Conservation (phyloP, 2,888 invertebrate species). For the Byasa hedistus region DNA sequence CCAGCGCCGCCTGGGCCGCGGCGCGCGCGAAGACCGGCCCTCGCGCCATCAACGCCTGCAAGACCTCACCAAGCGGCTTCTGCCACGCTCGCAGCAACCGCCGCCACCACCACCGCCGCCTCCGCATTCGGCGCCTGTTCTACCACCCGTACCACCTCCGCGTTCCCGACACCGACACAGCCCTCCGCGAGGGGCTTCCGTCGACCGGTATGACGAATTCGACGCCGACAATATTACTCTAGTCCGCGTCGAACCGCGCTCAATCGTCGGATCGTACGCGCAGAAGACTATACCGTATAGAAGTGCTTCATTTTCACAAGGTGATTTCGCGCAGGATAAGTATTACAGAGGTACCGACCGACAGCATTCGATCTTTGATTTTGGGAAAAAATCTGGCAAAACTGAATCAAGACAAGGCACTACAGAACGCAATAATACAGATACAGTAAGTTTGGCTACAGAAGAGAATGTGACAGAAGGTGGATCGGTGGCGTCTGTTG, state of each 20-base stretch:
- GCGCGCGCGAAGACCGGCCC: conserved; percentile 74
- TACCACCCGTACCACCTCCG: conserved; percentile 79
- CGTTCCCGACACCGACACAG: conserved; percentile 76
- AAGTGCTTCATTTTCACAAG: conserved; percentile 93
- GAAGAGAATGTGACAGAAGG: conserved; percentile 67
- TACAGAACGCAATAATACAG: conserved; percentile 35
- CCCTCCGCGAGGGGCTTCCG: conserved; percentile 69
- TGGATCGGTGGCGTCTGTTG: conserved; percentile 79
- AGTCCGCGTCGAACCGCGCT: conserved; percentile 80
- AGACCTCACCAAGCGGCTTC: conserved; percentile 89
- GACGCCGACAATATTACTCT: conserved; percentile 75
- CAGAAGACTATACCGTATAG: conserved; percentile 87
- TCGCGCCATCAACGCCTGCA: conserved; percentile 85
- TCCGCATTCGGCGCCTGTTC: conserved; percentile 76
- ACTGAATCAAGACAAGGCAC: conserved; percentile 44
- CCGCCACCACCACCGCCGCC: conserved; percentile 66
- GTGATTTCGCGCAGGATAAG: conserved; percentile 85
- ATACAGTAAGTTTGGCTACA: conserved; percentile 54
- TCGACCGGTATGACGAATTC: conserved; percentile 70
- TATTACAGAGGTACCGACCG: conserved; percentile 61
- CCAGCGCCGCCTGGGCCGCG: conserved; percentile 86
- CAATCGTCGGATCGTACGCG: conserved; percentile 81
- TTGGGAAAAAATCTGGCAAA: conserved; percentile 57
- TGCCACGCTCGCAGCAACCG: conserved; percentile 75
- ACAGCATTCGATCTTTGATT: conserved; percentile 68